Evolutionary conservation across 2,113 vertebrate genomes (phyloP), one percentile per base, ranked within the genome.

Genomic region (Nerophis ophidion): DNA sequence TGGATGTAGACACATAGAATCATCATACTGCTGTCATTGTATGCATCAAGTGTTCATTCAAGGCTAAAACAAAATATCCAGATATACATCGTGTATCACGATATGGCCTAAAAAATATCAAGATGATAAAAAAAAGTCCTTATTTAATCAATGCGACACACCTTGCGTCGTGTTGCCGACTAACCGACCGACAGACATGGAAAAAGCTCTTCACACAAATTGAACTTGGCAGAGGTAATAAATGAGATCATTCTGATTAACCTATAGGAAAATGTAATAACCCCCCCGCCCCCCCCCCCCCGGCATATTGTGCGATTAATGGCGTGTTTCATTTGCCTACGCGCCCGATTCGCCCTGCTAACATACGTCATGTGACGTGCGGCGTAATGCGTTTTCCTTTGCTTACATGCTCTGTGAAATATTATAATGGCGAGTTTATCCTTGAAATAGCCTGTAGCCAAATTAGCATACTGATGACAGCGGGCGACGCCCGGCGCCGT

Each of bases 401-500:
- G 61, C 68, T 68, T 82, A 70, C 62, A 66, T 64, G 70, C 68
- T 65, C 66, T 56, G 69, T 84, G 83, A 86, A 68, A 71, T 83
- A 86, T 86, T 80, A 68, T 86, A 84, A 85, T 81, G 75, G 77
- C 15, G 6, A 59, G 57, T 86, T 84, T 84, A 86, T 84, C 84
- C 84, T 86, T 82, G 81, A 84, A 82, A 83, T 82, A 66, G 81
- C 81, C 83, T 54, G 73, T 75, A 63, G 80, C 72, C 72, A 52
- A 72, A 81, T 86, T 82, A 85, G 81, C 81, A 82, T 86, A 74
- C 71, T 84, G 78, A 87, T 80, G 82, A 82, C 76, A 77, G 73
- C 56, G 53, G 68, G 67, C 65, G 81, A 72, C 7, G 50, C 59
- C 56, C 59, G 70, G 61, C 58, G 58, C 70, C 26, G 5, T 79